phyloP scores from a whole-genome alignment of 2,888 invertebrate genomes.

The Sphinx pinastri region DNA sequence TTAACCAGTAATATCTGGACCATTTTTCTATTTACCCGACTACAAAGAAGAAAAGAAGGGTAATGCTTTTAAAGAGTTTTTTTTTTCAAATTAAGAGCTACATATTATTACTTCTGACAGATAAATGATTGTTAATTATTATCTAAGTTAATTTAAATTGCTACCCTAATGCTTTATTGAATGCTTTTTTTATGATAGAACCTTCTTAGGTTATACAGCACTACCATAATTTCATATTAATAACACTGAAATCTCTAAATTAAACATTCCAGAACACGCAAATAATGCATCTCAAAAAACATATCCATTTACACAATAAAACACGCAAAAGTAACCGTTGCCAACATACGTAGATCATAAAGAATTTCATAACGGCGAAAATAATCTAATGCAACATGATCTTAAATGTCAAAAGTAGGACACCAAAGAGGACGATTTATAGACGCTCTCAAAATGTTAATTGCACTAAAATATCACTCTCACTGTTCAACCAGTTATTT shows the following conservation, averaged over 20 bases:
- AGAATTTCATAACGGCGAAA: constrained; percentile 22
- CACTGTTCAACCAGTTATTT: constrained; percentile 42
- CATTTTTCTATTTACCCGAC: background rate
- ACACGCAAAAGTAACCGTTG: background rate
- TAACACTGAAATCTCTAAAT: background rate
- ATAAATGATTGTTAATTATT: no score
- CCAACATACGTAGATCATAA: constrained; percentile 19
- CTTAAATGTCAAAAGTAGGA: constrained; percentile 26
- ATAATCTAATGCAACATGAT: constrained; percentile 27
- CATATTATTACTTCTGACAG: no score
- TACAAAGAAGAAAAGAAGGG: no score
- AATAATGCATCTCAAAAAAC: background rate
- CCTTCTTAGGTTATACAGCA: no score
- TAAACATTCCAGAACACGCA: background rate
- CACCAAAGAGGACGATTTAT: constrained; percentile 29
- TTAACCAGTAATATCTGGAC: background rate
- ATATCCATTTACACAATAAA: constrained; percentile 8
- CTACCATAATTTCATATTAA: no score
- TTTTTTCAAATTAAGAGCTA: no score
- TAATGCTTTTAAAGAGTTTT: no score
- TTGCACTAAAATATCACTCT: constrained; percentile 46
- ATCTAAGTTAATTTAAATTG: no score
- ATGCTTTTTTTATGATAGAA: no score
- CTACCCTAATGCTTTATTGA: no score
- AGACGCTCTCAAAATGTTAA: constrained; percentile 28